Evolutionary conservation across 2,888 invertebrate species (phyloP), one percentile per base, ranked within the genome.

Genomic region (Nephrotoma guestfalica): DNA sequence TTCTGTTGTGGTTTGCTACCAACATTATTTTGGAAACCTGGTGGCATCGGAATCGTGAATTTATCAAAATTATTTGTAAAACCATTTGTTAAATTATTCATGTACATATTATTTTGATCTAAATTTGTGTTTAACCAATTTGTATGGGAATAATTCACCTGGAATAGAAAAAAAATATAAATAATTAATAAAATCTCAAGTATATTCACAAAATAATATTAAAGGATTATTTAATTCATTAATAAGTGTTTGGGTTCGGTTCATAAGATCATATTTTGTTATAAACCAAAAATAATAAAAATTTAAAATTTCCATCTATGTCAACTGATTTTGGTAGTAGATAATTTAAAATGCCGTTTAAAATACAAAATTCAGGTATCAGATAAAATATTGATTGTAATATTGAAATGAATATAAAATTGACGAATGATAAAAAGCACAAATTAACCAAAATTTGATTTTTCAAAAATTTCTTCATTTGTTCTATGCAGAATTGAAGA

Each of bases 21-120:
- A 87, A 87, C 87, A 88, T 88, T 89, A 87, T 88, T 88, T 88
- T 90, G 90, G 88, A 90, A 89, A 87, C 89, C 90, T 87, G 89
- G 89, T 86, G 89, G 89, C 89, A 89, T 88, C 88, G 89, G 88
- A 89, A 89, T 89, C 88, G 89, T 88, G 86, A 88, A 89, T 88
- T 89, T 89, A 88, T 89, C 89, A 88, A 87, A 89, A 88, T 88
- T 89, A 88, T 89, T 89, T 88, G 89, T 88, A 89, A 89, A 89
- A 87, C 89, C 89, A 88, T 90, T 90, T 88, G 89, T 88, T 88
- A 90, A 88, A 88, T 89, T 89, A 89, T 90, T 89, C 89, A 89
- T 89, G 88, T 89, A 89, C 87, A 89, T 88, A 71, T 71, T 71
- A 88, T 88, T 89, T 88, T 89, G 89, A 88, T 89, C 89, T 86